These are phyloP conservation scores for Ammospiza caudacuta DNA, from an alignment of 2,113 vertebrate genomes.

Conservation along the genomic window DNA sequence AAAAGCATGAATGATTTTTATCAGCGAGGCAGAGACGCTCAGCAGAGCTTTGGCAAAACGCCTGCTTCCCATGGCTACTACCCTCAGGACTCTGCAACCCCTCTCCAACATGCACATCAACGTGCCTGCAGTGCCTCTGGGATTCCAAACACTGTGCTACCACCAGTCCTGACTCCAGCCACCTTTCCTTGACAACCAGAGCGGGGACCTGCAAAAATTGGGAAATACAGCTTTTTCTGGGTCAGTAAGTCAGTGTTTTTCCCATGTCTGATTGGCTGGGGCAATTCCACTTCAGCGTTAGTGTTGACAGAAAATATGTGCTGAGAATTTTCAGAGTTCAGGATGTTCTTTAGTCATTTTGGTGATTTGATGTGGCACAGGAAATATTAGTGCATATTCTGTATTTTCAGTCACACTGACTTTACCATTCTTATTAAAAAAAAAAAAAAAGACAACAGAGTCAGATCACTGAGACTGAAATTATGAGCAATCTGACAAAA, in stretches of 20 bases:
- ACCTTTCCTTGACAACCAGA: neutral
- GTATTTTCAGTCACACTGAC: slow-evolving; percentile 68
- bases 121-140: neutral
- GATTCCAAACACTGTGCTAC: neutral
- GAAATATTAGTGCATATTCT: slow-evolving; percentile 67
- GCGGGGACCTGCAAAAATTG: neutral
- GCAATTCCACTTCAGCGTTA: slow-evolving; percentile 39
- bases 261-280: slow-evolving; percentile 34
- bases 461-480: slow-evolving; percentile 47
- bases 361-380: slow-evolving; percentile 61
- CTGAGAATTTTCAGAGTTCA: slow-evolving; percentile 3
- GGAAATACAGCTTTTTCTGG: slow-evolving; percentile 47
- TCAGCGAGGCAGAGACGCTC: neutral
- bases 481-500: slow-evolving; percentile 66
- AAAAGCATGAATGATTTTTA: slow-evolving; percentile 34
- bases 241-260: slow-evolving; percentile 52
- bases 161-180: neutral
- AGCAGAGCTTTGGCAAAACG: slow-evolving; percentile 14
- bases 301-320: slow-evolving; percentile 56
- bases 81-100: neutral
- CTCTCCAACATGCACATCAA: neutral
- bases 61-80: slow-evolving; percentile 36
- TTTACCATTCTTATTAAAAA: slow-evolving; percentile 40
- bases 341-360: slow-evolving; percentile 60
- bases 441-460: slow-evolving; percentile 40